Percentiles rank a stretch among this genome's conserved stretches.
Conservation (phyloP, 2,113 vertebrate genomes). For the Sakesphorus luctuosus region DNA sequence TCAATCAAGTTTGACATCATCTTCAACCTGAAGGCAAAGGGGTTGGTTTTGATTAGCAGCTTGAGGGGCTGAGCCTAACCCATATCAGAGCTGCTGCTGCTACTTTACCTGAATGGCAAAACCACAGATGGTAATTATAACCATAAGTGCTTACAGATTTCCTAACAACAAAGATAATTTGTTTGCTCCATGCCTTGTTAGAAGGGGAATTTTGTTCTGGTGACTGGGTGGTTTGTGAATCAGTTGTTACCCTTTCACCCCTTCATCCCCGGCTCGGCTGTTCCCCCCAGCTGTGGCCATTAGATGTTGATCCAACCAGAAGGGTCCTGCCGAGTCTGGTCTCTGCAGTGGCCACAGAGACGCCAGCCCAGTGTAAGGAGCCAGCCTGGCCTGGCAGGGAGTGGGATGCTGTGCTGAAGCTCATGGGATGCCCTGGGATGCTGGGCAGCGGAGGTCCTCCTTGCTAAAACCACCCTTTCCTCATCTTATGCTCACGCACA, state of each 20-base stretch:
- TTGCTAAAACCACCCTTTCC: neutral
- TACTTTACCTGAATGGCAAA: conserved; percentile 75
- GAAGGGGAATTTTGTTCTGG: conserved; percentile 72
- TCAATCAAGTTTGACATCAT: conserved; percentile 72
- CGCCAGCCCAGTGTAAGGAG: neutral
- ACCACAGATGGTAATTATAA: conserved; percentile 81
- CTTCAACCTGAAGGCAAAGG: conserved; percentile 61
- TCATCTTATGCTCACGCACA: accelerated
- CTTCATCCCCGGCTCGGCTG: conserved; percentile 38
- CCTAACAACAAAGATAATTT: conserved; percentile 82
- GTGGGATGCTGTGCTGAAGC: neutral
- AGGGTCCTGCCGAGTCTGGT: neutral
- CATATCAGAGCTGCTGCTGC: conserved; percentile 52
- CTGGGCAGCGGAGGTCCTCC: neutral
- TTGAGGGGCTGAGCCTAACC: conserved; percentile 35
- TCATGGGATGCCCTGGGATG: neutral
- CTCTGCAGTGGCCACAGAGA: neutral
- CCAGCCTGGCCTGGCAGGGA: neutral
- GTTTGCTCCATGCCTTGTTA: conserved; percentile 81
- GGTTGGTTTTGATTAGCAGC: conserved; percentile 81
- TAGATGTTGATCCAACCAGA: conserved; percentile 57
- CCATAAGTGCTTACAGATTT: conserved; percentile 82
- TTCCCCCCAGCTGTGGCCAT: conserved; percentile 39
- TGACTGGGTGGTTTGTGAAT: conserved; percentile 73
- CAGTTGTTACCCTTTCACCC: conserved; percentile 74